These are phyloP conservation scores for Micrasema longulum DNA, from an alignment of 1,140 invertebrate species.

Conservation along the genomic window DNA sequence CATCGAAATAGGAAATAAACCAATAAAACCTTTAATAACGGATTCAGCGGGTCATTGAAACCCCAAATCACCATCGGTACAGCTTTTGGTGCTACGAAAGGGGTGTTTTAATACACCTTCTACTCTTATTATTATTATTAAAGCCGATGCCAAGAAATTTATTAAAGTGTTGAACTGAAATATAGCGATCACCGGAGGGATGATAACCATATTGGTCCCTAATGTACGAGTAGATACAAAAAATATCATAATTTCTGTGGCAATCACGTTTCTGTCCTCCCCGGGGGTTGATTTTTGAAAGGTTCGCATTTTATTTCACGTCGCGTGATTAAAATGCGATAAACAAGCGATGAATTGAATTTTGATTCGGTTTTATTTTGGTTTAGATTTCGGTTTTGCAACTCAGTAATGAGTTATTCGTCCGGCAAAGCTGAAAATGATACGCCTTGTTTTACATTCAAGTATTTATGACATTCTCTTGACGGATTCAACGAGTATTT, in stretches of 20 bases:
- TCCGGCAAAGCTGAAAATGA: neutral
- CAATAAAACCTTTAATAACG: conserved; percentile 34
- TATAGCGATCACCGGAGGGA: neutral
- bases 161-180: conserved; percentile 6
- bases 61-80: conserved; percentile 11
- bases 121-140: conserved; percentile 3
- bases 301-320: conserved; percentile 6
- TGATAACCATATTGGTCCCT: conserved; percentile 13
- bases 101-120: conserved; percentile 3
- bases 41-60: conserved; percentile 20
- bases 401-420: conserved; percentile 15
- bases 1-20: conserved; percentile 34
- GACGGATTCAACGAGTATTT: too few species aligned
- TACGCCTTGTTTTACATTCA: too few species aligned
- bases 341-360: conserved; percentile 28
- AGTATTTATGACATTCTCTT: too few species aligned
- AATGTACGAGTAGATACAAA: neutral
- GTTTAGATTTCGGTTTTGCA: conserved; percentile 1
- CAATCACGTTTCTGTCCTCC: conserved; percentile 16
- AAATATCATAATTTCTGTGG: conserved; percentile 8
- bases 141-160: neutral
- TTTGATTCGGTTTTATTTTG: conserved; percentile 30
- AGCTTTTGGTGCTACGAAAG: neutral
- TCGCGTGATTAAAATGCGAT: conserved; percentile 31
- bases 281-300: neutral